Conservation (phyloP, 2,888 invertebrate species). For the Invenusta paracnida region DNA sequence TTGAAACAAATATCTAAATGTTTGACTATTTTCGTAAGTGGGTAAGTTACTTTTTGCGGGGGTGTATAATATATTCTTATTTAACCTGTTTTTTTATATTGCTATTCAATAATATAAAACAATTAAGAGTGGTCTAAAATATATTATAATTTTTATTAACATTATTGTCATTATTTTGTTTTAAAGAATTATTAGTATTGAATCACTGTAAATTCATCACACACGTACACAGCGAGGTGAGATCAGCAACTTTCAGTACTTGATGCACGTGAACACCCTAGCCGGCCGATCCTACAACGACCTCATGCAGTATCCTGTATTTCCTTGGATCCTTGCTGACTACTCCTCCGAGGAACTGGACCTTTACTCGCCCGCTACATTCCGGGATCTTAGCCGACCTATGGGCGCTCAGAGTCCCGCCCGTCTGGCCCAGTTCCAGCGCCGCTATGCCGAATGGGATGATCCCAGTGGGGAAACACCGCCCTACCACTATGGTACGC, state of each 20-base stretch:
- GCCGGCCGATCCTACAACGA: slow-evolving; percentile 98
- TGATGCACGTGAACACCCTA: slow-evolving; percentile 95
- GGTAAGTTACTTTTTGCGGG: too few species aligned
- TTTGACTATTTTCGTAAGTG: too few species aligned
- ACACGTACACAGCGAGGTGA: slow-evolving; percentile 82
- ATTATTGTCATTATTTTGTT: too few species aligned
- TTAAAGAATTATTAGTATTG: too few species aligned
- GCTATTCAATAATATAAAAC: too few species aligned
- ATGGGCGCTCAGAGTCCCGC: slow-evolving; percentile 96
- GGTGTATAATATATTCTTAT: too few species aligned
- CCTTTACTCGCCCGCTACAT: slow-evolving; percentile 76
- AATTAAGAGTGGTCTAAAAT: too few species aligned
- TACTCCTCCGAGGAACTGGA: slow-evolving; percentile 82
- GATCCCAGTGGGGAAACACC: slow-evolving; percentile 75
- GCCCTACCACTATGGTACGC: slow-evolving; percentile 97
- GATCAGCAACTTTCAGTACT: slow-evolving; percentile 94
- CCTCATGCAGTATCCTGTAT: slow-evolving; percentile 98
- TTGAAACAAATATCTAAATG: too few species aligned
- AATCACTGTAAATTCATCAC: too few species aligned
- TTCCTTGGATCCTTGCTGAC: slow-evolving; percentile 96
- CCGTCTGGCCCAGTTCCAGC: slow-evolving; percentile 85
- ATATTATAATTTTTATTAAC: too few species aligned
- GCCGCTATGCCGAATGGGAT: slow-evolving; percentile 37
- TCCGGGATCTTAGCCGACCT: slow-evolving; percentile 87
- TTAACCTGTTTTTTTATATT: too few species aligned